A percentile compares a stretch with the other conserved stretches of the same genome.
Conservation (phyloP, 2,113 vertebrate species). For the Loxodonta africana region DNA sequence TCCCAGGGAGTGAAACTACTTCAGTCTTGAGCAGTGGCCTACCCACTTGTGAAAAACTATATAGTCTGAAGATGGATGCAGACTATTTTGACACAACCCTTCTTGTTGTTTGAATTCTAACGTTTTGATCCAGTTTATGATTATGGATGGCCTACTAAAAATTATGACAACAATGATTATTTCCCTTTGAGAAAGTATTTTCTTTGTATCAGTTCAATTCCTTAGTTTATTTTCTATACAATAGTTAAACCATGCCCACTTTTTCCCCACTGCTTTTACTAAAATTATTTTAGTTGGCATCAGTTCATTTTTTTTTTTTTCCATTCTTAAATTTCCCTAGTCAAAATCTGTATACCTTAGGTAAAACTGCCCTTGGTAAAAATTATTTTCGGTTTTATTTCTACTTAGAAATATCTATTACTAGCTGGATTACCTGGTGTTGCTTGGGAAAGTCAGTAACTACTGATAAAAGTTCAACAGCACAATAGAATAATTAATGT, state of each 20-base stretch:
- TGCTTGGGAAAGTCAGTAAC: not conserved
- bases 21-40: not conserved
- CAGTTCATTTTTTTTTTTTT: not conserved
- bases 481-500: slow-evolving; percentile 10
- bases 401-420: not conserved
- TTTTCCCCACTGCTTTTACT: slow-evolving; percentile 14
- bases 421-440: not conserved
- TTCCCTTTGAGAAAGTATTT: slow-evolving; percentile 26
- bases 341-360: slow-evolving; percentile 8
- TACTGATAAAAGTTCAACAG: slow-evolving; percentile 44
- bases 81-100: not conserved
- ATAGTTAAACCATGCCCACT: not conserved
- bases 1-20: not conserved
- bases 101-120: slow-evolving; percentile 44
- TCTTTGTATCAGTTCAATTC: not conserved
- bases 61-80: not conserved
- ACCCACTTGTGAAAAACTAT: not conserved
- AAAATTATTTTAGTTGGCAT: slow-evolving; percentile 21
- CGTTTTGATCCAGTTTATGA: not conserved
- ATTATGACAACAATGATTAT: not conserved
- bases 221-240: slow-evolving; percentile 5
- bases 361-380: slow-evolving; percentile 3
- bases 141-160: slow-evolving; percentile 32
- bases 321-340: not conserved
- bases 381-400: slow-evolving; percentile 47